Base-by-base conservation (phyloP, 2,797 vertebrate species). In the Heteromormyrus szaboi region DNA sequence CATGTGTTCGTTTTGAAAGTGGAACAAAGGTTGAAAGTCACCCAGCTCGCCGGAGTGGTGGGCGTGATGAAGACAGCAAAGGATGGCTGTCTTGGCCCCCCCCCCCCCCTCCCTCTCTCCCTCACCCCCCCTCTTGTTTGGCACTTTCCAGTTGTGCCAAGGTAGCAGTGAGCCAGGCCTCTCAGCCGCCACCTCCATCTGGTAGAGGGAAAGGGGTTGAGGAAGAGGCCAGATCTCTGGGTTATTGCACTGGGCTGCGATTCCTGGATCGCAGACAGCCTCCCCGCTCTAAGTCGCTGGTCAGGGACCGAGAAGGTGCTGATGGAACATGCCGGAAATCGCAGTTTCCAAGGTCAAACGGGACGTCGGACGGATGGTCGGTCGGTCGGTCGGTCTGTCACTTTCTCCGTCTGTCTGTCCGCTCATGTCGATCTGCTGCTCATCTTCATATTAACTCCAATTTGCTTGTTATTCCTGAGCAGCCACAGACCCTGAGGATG, bases 141-240 rank as follows among this genome's bases (percentile, higher is more conserved):
- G 86, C 89, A 83, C 89, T 87, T 89, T 89, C 89, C 89, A 87
- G 89, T 83, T 87, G 85, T 89, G 89, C 89, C 89, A 89, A 89
- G 89, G 72, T 83, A 81, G 29, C 72, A 51, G 48, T 41, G 72
- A 41, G 89, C 89, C 89, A 89, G 86, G 94, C 94, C 94, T 95
- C 95, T 95, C 94, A 94, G 94, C 93, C 53, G 93, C 94, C 94
- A 94, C 94, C 95, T 95, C 95, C 95, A 96, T 96, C 95, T 95
- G 95, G 94, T 91, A 92, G 95, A 87, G 94, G 92, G 93, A 94
- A 37, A 89, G 89, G 93, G 95, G 95, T 87, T 54, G 50, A 87
- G 72, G 89, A 87, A 84, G 65, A 56, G 89, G 89, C 86, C 89
- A 87, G 85, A 89, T 89, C 72, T 89, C 85, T 87, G 54, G 89